These are phyloP conservation scores for Rhagoletis zephyria DNA, from an alignment of 1,140 invertebrate genomes.

Conservation along the genomic window DNA sequence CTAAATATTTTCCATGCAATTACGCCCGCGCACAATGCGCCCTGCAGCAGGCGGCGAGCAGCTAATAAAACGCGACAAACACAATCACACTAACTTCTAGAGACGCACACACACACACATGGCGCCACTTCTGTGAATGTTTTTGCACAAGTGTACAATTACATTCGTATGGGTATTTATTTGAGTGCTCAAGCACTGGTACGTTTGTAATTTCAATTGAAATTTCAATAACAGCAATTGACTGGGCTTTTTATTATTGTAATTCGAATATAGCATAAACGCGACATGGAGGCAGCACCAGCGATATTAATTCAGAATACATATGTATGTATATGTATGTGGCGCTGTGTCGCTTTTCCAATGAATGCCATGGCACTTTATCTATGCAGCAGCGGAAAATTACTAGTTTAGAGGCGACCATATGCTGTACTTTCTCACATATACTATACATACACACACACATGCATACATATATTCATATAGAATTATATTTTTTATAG, in stretches of 20 bases:
- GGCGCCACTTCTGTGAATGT: not conserved
- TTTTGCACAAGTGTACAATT: constrained; percentile 1
- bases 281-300: not conserved
- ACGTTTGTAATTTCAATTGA: constrained; percentile 40
- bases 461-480: not conserved
- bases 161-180: not conserved
- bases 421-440: not conserved
- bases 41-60: not conserved
- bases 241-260: constrained; percentile 20
- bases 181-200: not conserved
- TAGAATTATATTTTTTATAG: not conserved
- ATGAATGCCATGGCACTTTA: not conserved
- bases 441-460: not conserved
- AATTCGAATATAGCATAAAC: not conserved
- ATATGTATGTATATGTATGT: not conserved
- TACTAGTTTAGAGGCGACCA: not conserved
- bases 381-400: constrained; percentile 14
- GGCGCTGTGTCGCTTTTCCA: not conserved
- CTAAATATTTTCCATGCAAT: constrained; percentile 52
- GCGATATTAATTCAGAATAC: not conserved
- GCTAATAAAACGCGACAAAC: not conserved
- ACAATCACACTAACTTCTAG: not conserved
- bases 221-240: constrained; percentile 49
- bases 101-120: not conserved
- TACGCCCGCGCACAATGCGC: constrained; percentile 41